Evolutionary conservation across 2,113 vertebrate genomes (phyloP), one percentile per base, ranked within the genome.

Genomic region (Oryzias curvinotus): DNA sequence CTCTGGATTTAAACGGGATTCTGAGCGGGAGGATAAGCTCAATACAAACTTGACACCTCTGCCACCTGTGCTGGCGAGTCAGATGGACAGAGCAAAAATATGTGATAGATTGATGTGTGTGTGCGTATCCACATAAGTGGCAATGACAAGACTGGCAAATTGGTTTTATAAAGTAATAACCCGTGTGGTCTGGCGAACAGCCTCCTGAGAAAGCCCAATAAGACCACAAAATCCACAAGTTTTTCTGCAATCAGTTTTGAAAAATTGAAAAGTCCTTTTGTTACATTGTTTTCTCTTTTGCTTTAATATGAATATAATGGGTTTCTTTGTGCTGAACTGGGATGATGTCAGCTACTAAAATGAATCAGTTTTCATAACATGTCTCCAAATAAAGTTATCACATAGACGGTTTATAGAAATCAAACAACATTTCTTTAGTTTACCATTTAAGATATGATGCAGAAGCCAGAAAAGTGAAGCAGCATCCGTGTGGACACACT

Each of bases 31-130:
- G 30, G 52, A 65, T 52, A 73, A 65, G 56, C 75, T 68, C 57
- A 68, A 53, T 65, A 67, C 75, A 68, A 73, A 86, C 76, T 57
- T 85, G 85, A 89, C 82, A 86, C 85, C 87, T 67, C 74, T 25
- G 57, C 23, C 86, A 89, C 86, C 84, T 88, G 84, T 84, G 84
- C 84, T 19, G 60, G 63, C 63, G 80, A 79, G 68, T 88, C 86
- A 88, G 65, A 77, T 62, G 21, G 60, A 53, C 71, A 49, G 36
- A 52, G 56, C 65, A 80, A 70, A 74, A 71, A 47, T 62, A 25
- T 73, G 59, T 81, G 82, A 85, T 84, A 56, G 83, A 87, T 81
- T 81, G 71, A 81, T 83, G 77, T 78, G 76, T 54, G 57, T 59
- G 53, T 53, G 59, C 60, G 61, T 57, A 71, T 47, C 50, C 55